Evolutionary conservation across 2,888 invertebrate species (phyloP).

Genomic region (Laspeyria flexula): DNA sequence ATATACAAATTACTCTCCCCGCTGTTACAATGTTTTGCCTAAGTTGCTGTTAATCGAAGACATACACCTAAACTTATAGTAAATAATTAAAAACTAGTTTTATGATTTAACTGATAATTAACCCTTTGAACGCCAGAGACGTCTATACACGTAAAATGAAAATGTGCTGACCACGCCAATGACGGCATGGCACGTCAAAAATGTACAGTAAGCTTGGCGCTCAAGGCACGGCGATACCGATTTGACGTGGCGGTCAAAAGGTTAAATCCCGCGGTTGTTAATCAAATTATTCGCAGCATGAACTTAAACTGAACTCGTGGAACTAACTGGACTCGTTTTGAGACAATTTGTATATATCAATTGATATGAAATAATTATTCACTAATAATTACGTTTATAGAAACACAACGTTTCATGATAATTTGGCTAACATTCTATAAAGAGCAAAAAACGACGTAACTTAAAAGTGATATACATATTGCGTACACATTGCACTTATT

Average conservation of each 20-base stretch:
- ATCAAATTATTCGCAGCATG: slow-evolving; percentile 10
- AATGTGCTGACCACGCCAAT: too few relatives aligned
- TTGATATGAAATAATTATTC: slow-evolving; percentile 15
- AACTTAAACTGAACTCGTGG: slow-evolving; percentile 5
- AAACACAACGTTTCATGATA: slow-evolving; percentile 16
- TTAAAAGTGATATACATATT: slow-evolving; percentile 13
- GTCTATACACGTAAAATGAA: too few relatives aligned
- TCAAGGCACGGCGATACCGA: too few relatives aligned
- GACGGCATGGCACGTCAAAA: too few relatives aligned
- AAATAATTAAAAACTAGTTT: slow-evolving; percentile 37
- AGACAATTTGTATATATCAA: slow-evolving; percentile 13
- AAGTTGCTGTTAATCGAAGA: slow-evolving; percentile 29
- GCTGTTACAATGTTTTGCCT: slow-evolving; percentile 50
- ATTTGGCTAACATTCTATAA: slow-evolving; percentile 34
- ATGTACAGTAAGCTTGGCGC: too few relatives aligned
- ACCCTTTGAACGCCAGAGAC: too few relatives aligned
- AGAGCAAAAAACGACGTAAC: slow-evolving; percentile 39
- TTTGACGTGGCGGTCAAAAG: too few relatives aligned
- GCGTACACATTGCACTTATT: slow-evolving; percentile 19
- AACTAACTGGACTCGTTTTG: slow-evolving; percentile 20
- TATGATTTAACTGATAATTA: slow-evolving; percentile 27
- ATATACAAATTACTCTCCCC: slow-evolving; percentile 28
- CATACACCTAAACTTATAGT: slow-evolving; percentile 47
- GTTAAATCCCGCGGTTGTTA: slow-evolving; percentile 2
- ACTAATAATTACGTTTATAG: slow-evolving; percentile 18